These are phyloP conservation scores for Volucella bombylans DNA, from an alignment of 2,888 invertebrate species.

Conservation along the genomic window DNA sequence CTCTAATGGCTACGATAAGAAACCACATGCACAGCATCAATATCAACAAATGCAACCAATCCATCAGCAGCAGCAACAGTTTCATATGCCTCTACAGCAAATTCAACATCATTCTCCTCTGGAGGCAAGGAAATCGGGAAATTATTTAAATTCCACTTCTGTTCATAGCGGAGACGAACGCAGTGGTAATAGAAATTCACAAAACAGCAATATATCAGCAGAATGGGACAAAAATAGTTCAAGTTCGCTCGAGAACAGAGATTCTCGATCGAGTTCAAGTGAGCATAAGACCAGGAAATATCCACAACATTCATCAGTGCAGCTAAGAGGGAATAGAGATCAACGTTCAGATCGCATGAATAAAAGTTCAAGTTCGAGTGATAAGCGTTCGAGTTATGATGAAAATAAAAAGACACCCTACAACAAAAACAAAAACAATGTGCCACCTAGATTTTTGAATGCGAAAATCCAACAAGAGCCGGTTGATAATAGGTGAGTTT, in stretches of 20 bases:
- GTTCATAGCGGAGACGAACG: constrained; percentile 45
- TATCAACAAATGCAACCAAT: constrained; percentile 73
- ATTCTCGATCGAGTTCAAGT: constrained; percentile 77
- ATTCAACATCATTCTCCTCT: constrained; percentile 28
- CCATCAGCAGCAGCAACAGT: constrained; percentile 35
- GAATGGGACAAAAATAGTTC: constrained; percentile 81
- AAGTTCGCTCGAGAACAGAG: constrained; percentile 78
- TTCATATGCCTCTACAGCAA: constrained; percentile 3
- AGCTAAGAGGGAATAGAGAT: constrained; percentile 75
- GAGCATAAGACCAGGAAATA: constrained; percentile 74
- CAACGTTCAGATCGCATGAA: constrained; percentile 70
- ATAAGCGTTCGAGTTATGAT: constrained; percentile 58
- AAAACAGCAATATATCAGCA: constrained; percentile 59
- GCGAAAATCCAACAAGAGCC: constrained; percentile 74
- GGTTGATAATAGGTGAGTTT: constrained; percentile 76
- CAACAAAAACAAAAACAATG: constrained; percentile 75
- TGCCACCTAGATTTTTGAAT: constrained; percentile 79
- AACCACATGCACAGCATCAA: constrained; percentile 46
- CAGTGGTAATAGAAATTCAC: constrained; percentile 52
- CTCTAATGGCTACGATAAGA: constrained; percentile 52
- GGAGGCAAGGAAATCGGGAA: constrained; percentile 51
- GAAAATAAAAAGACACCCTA: constrained; percentile 70
- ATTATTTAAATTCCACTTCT: constrained; percentile 47
- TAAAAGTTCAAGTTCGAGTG: constrained; percentile 60
- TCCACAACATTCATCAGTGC: constrained; percentile 73